Evolutionary conservation across 2,888 invertebrate species (phyloP).

Genomic region (Seira ritae): DNA sequence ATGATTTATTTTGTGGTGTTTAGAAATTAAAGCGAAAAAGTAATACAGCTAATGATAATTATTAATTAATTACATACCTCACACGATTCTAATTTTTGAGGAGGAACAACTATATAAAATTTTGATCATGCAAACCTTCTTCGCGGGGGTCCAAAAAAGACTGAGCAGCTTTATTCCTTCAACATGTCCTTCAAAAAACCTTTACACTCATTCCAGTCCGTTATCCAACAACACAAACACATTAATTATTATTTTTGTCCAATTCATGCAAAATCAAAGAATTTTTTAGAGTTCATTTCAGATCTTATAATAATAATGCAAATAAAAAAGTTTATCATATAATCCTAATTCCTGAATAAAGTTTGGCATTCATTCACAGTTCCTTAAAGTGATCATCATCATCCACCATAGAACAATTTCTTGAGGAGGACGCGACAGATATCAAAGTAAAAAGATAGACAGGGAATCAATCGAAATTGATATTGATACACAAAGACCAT

Average conservation of each 20-base stretch:
- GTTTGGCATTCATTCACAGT: slow-evolving; percentile 26
- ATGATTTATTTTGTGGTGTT: slow-evolving; percentile 12
- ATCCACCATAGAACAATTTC: too few relatives aligned
- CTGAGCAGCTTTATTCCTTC: too few relatives aligned
- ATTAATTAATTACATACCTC: slow-evolving; percentile 6
- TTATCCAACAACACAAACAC: neutral
- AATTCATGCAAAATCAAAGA: slow-evolving; percentile 42
- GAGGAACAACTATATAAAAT: slow-evolving; percentile 10
- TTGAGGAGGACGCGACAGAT: too few relatives aligned
- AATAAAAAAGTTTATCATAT: slow-evolving; percentile 5
- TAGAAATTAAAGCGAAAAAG: neutral
- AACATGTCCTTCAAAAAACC: too few relatives aligned
- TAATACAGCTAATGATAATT: slow-evolving; percentile 13
- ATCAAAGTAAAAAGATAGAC: slow-evolving; percentile 5
- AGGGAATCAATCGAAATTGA: slow-evolving; percentile 41
- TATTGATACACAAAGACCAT: too few relatives aligned
- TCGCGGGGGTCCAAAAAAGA: neutral
- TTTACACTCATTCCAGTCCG: neutral
- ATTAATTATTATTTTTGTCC: slow-evolving; percentile 24
- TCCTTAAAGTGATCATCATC: too few relatives aligned
- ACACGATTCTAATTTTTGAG: slow-evolving; percentile 25
- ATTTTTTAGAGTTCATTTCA: neutral
- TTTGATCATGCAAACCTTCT: slow-evolving; percentile 6
- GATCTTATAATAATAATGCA: neutral
- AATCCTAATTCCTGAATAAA: slow-evolving; percentile 15